Evolutionary conservation across 2,797 vertebrate genomes (phyloP), one percentile per base, ranked within the genome.

Genomic region (Emys orbicularis): DNA sequence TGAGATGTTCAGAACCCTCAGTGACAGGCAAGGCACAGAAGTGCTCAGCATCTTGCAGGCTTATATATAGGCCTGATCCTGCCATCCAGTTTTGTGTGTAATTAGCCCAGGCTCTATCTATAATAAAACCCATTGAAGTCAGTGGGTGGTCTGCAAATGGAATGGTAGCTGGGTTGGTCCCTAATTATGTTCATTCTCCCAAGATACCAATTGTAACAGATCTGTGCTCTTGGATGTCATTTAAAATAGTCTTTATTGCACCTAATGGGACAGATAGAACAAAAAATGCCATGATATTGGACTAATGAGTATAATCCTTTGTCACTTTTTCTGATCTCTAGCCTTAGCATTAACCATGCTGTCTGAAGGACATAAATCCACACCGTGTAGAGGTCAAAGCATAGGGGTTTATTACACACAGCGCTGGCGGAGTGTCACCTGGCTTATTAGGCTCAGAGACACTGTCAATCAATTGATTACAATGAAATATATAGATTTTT

Each of bases 121-220:
- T 37, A 37, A 3, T 37, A 37, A 37, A 37, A 37, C 34, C 37
- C 25, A 37, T 12, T 83, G 9, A 2, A 59, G 25, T 56, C 44
- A 1, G 2, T 31, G 86, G n/a, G 37, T 76, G 1, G 12, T 77
- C 54, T 34, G 56, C 0, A 0, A 19, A 37, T 23, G 81, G 68
- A 56, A 19, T 27, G 27, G 54, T 41, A 19, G 1, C 72, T 79
- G 91, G 16, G 0, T 13, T 79, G 79, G 50, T 74, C 31, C 41
- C 57, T 87, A n/a, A 72, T 23, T 81, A 41, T 23, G 5, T 74
- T 89, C 56, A 86, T 79, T 44, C 12, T 90, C 88, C 88, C 4
- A 1, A 53, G 79, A 89, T 86, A 49, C 81, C 89, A 61, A 21
- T 59, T 94, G 34, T 23, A 34, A 54, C 16, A 50, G 21, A 29